Conservation (phyloP, 2,888 invertebrate genomes). For the Branchellion lobata region DNA sequence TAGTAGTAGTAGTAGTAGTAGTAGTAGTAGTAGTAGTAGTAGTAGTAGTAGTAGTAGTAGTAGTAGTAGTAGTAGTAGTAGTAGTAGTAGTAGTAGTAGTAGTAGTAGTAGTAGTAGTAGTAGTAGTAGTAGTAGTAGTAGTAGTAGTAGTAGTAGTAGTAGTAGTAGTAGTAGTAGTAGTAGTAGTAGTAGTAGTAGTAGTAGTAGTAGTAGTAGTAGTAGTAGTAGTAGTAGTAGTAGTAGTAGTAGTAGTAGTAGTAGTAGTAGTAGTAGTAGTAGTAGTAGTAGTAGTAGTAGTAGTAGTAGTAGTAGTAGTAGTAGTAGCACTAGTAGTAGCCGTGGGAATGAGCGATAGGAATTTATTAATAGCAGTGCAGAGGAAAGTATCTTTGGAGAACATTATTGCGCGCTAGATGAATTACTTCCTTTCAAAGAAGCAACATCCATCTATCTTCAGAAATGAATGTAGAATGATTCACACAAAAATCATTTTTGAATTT, state of each 20-base stretch:
- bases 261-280: constrained; percentile 49
- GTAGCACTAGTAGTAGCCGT: too few relatives aligned
- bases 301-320: constrained; percentile 49
- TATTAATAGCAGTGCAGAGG: too few relatives aligned
- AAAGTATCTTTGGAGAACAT: too few relatives aligned
- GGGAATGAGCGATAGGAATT: too few relatives aligned
- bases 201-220: constrained; percentile 46
- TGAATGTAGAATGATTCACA: too few relatives aligned
- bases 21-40: constrained; percentile 48
- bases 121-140: constrained; percentile 49
- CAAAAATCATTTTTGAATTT: too few relatives aligned
- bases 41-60: constrained; percentile 48
- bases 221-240: constrained; percentile 45
- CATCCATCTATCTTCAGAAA: too few relatives aligned
- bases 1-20: too few relatives aligned
- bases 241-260: constrained; percentile 48
- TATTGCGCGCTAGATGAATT: too few relatives aligned
- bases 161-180: constrained; percentile 37
- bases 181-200: constrained; percentile 42
- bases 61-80: constrained; percentile 49
- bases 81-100: constrained; percentile 49
- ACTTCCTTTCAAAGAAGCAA: too few relatives aligned
- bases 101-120: constrained; percentile 48
- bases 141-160: constrained; percentile 35
- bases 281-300: constrained; percentile 48